phyloP scores from a whole-genome alignment of 1,140 invertebrate species.

The Drusus annulatus region DNA sequence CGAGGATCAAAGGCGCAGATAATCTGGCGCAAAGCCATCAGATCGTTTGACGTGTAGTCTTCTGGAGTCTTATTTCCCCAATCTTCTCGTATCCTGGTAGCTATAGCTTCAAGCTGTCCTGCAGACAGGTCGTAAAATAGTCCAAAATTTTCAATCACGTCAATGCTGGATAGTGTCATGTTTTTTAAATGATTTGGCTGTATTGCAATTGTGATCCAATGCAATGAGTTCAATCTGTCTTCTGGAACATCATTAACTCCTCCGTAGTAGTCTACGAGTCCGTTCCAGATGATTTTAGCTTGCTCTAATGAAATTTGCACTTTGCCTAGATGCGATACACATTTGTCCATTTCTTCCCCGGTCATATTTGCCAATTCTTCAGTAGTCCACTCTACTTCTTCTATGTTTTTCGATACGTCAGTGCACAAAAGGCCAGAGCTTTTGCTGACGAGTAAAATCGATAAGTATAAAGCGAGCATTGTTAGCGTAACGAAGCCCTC shows the following conservation, averaged over 20 bases:
- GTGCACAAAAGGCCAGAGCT: conserved; percentile 53
- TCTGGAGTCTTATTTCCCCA: conserved; percentile 70
- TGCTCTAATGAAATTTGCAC: conserved; percentile 59
- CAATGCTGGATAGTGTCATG: conserved; percentile 67
- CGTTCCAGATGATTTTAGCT: conserved; percentile 64
- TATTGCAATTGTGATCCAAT: conserved; percentile 68
- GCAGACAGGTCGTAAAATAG: conserved; percentile 65
- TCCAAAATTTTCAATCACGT: conserved; percentile 70
- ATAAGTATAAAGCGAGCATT: not conserved
- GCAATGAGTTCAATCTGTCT: conserved; percentile 63
- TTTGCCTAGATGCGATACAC: conserved; percentile 63
- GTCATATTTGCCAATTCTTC: conserved; percentile 61
- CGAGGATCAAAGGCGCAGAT: conserved; percentile 69
- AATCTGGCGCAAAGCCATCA: conserved; percentile 68
- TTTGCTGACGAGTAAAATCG: not conserved
- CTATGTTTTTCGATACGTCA: conserved; percentile 60
- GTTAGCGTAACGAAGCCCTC: not conserved
- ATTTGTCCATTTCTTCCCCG: conserved; percentile 62
- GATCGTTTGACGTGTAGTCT: conserved; percentile 70
- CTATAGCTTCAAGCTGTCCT: conserved; percentile 66
- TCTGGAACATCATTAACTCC: conserved; percentile 66
- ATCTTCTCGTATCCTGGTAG: conserved; percentile 65
- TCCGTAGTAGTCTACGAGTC: conserved; percentile 61
- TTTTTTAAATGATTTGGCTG: conserved; percentile 66
- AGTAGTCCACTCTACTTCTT: conserved; percentile 54